Base-by-base conservation (phyloP, 2,888 invertebrate species). In the Tinea semifulvella region DNA sequence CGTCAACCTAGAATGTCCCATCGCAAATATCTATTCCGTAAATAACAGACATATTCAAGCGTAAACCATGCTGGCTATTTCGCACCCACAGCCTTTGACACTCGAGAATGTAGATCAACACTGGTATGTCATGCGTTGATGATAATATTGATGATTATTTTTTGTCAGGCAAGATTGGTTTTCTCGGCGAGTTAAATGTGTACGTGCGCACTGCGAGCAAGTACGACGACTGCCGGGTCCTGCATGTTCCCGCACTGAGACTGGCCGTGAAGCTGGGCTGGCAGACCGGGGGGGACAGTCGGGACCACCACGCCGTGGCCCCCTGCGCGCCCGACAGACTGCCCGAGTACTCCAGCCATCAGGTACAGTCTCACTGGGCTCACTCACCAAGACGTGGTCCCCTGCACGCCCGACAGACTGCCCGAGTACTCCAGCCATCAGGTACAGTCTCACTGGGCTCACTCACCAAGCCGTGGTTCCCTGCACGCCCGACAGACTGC, bases 381-480 rank as follows among this genome's bases (percentile, higher is more conserved):
- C 58, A 98, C 98, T 74, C 98, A 99, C 74, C 96, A 96, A 69
- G 87, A 91, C 8, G 95, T 96, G 1, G 91, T 94, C 66, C 95
- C 97, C 0, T 97, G 96, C 72, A 97, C 98, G 8, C 97, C 98
- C 0, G 92, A 97, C 50, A 91, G 96, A 62, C 83, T 98, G 48
- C 98, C 98, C 0, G 98, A 98, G 71, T 98, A 96, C 76, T 96
- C 96, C 1, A 94, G 94, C 61, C 95, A 96, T 71, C 95, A 95
- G 81, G 90, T 89, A 95, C 48, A 85, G 88, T 48, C 25, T 22
- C 25, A 5, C 25, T 5, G 25, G 6, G 0, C 90, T 93, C 60
- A 95, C 96, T 65, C 96, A 96, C 70, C 92, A 95, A 62, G 85
- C 88, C 3, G 92, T 95, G 1, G 88, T 91, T 71, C 92, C 94